Base-by-base conservation (phyloP, 2,888 invertebrate genomes). In the Deroplatys truncata region DNA sequence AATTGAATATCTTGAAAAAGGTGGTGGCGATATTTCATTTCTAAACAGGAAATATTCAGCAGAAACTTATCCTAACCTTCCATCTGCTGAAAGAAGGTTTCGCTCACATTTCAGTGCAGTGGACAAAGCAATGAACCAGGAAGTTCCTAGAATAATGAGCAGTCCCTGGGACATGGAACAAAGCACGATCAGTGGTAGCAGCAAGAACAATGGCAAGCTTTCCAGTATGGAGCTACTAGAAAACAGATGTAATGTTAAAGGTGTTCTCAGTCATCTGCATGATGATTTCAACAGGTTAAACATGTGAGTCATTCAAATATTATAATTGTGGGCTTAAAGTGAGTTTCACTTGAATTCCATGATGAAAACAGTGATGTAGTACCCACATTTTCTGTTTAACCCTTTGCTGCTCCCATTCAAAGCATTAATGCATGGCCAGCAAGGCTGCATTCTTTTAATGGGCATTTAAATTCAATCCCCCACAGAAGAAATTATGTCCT, bases 251-350 rank as follows among this genome's bases (percentile, higher is more conserved):
- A 84, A 31, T 84, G 43, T 89, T 25, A 89, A 83, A 86, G 83
- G 82, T 35, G 89, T 89, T 13, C 29, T 89, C 28, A 82, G 43
- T 9, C 85, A 82, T 29, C 72, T 89, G 13, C 89, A 89, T 43
- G 31, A 10, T 31, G 89, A 89, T 49, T 86, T 89, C 83, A 72
- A 82, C 4, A 84, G 83, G 20, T 83, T 88, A 16, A 90, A 84
- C 35, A 85, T 49, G 86, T 89, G 82, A 25, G 88, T 88, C n/a
- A n/a, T n/a, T n/a, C n/a, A n/a, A n/a, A 35, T 5, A 35, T 9
- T 9, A 35, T 9, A 35, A 35, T 9, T 31, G 31, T 31, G 5
- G 31, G 5, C 5, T 31, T 31, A 31, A 31, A 31, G 31, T 31
- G 3, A 31, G 31, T 5, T 31, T 31, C 31, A 31, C 31, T 31